Evolutionary conservation across 2,797 vertebrate genomes (phyloP), one percentile per base, ranked within the genome.

Genomic region (Chelon auratus): DNA sequence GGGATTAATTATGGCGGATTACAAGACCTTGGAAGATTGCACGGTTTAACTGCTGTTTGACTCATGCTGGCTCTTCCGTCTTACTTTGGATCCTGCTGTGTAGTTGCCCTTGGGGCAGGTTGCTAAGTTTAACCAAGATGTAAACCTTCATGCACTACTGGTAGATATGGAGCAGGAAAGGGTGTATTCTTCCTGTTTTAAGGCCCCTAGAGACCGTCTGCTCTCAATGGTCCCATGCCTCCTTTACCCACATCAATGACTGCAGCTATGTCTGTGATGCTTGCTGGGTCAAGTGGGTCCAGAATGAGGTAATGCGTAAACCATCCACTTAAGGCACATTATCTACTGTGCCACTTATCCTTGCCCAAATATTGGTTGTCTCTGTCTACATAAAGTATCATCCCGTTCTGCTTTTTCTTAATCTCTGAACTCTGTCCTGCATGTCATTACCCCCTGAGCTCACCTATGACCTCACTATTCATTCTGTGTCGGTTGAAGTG

Each of bases 181-280:
- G 93, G 91, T 87, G 93, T 87, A 73, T 77, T 78, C 80, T 94
- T 94, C 93, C 93, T 94, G 92, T 88, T 85, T 55, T 47, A 42
- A 80, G 54, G 72, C 87, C 89, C 72, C 53, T 12, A 22, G 81
- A 85, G 72, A 68, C 54, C 1, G 64, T 85, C 79, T 90, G 67
- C 75, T 78, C 81, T 68, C 75, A 60, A 1, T 65, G 72, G 82
- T 80, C 62, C 68, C 65, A 55, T 80, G 72, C 62, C 75, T 75
- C 59, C 61, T 64, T 58, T 72, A 82, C 83, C 81, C 85, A 84
- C 88, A 86, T 86, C 84, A 85, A 22, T 80, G 77, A 63, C 64
- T 62, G 60, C 54, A 26, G 40, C 10, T 74, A 37, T 57, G 24
- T 80, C 77, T 77, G 72, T 53, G 80, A 87, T 82, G 70, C 82